These are phyloP conservation scores for Lithophane socia DNA, from an alignment of 2,888 invertebrate species.

Conservation along the genomic window DNA sequence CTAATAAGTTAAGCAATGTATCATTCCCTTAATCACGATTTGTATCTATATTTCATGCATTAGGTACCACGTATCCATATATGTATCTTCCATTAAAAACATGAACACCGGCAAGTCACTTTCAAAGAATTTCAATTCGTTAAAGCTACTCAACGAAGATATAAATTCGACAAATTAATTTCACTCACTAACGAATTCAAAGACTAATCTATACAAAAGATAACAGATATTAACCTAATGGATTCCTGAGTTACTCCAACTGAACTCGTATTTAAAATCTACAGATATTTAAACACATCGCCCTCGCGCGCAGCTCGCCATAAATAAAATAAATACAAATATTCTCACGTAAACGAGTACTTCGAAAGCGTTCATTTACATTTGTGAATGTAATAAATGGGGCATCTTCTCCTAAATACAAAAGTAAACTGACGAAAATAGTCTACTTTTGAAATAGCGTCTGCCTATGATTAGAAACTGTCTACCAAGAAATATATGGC, in stretches of 20 bases:
- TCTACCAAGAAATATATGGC: conserved; percentile 70
- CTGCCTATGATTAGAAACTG: conserved; percentile 74
- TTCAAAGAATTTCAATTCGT: conserved; percentile 49
- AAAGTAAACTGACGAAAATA: conserved; percentile 84
- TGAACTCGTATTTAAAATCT: conserved; percentile 87
- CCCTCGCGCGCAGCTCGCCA: conserved; percentile 86
- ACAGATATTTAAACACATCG: conserved; percentile 89
- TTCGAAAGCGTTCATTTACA: conserved; percentile 89
- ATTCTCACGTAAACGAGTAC: conserved; percentile 90
- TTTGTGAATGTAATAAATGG: conserved; percentile 89
- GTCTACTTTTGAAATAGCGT: conserved; percentile 77
- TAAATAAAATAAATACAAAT: conserved; percentile 91
- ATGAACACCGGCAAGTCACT: conserved; percentile 16
- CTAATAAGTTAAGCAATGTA: conserved; percentile 24
- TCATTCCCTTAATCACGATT: background rate
- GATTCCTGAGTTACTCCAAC: conserved; percentile 84
- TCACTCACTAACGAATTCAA: conserved; percentile 66
- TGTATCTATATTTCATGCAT: background rate
- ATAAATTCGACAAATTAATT: conserved; percentile 66
- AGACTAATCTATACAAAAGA: conserved; percentile 79
- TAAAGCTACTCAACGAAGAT: conserved; percentile 52
- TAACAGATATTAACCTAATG: conserved; percentile 87
- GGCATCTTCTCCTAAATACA: conserved; percentile 86
- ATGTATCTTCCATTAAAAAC: conserved; percentile 30
- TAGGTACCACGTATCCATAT: background rate